Conservation (phyloP, 2,113 vertebrate species). For the Plotosus lineatus region DNA sequence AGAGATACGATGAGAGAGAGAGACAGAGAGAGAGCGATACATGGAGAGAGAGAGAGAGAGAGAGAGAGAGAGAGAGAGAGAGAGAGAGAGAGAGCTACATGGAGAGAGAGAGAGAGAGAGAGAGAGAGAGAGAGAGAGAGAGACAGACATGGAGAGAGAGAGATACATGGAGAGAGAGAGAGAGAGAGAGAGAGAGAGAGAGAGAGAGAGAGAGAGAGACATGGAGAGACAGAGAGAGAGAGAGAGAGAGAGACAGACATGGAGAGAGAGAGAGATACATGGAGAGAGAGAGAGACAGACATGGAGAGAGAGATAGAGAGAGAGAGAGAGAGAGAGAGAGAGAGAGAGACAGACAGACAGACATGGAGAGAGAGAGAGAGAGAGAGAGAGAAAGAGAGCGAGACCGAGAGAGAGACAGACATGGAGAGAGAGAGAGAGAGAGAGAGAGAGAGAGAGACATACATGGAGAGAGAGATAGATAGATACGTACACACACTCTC, state of each 20-base stretch:
- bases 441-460: slow-evolving; percentile 55
- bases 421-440: slow-evolving; percentile 47
- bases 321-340: slow-evolving; percentile 38
- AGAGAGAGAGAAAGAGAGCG: slow-evolving; percentile 47
- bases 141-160: slow-evolving; percentile 40
- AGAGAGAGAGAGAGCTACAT: slow-evolving; percentile 49
- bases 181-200: slow-evolving; percentile 53
- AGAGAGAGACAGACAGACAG: slow-evolving; percentile 49
- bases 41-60: slow-evolving; percentile 47
- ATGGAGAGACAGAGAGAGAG: too few species aligned
- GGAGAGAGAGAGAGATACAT: slow-evolving; percentile 51
- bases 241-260: slow-evolving; percentile 38
- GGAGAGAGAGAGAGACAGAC: slow-evolving; percentile 54
- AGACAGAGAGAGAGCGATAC: slow-evolving; percentile 32
- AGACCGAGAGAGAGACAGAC: slow-evolving; percentile 55
- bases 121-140: slow-evolving; percentile 58
- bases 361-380: slow-evolving; percentile 55
- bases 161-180: slow-evolving; percentile 51
- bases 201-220: slow-evolving; percentile 59
- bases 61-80: slow-evolving; percentile 55
- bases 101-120: too few species aligned
- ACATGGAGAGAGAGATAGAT: slow-evolving; percentile 48
- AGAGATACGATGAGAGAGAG: slow-evolving; percentile 61
- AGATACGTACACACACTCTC: slow-evolving; percentile 55
- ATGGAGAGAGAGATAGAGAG: slow-evolving; percentile 54